These are phyloP conservation scores for Drosophila gunungcola DNA, from an alignment of 1,140 invertebrate species.

Conservation along the genomic window DNA sequence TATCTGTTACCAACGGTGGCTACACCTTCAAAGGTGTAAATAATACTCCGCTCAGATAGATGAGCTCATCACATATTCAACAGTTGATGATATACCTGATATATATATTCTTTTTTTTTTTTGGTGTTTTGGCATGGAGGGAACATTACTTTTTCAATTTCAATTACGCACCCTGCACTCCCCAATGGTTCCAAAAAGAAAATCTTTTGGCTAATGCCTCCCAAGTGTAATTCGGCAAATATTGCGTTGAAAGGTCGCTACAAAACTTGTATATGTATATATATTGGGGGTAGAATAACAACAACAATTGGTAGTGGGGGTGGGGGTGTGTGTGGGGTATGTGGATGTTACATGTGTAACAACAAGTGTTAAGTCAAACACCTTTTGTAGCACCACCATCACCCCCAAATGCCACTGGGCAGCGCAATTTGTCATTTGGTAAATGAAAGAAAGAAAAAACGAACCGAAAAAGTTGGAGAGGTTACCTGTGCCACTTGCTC, in stretches of 20 bases:
- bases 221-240: conserved; percentile 64
- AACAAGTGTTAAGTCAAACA: conserved; percentile 75
- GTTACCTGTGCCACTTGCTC: conserved; percentile 36
- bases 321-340: not conserved
- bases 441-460: conserved; percentile 30
- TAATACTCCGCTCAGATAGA: conserved; percentile 7
- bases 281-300: conserved; percentile 17
- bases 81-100: conserved; percentile 16
- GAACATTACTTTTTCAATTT: conserved; percentile 29
- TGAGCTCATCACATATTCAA: conserved; percentile 36
- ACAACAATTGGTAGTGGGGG: not conserved
- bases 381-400: conserved; percentile 11
- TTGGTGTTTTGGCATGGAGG: too few relatives aligned
- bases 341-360: conserved; percentile 35
- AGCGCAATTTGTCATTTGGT: conserved; percentile 75
- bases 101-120: not conserved
- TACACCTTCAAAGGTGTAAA: conserved; percentile 22
- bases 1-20: conserved; percentile 1
- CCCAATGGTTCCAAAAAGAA: conserved; percentile 16
- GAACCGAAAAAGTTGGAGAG: conserved; percentile 23
- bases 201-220: conserved; percentile 57
- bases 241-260: conserved; percentile 73
- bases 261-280: conserved; percentile 39
- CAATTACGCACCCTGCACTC: conserved; percentile 36
- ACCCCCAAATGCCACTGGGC: conserved; percentile 9